phyloP scores from a whole-genome alignment of 2,113 vertebrate genomes.

The Catharus bicknelli region DNA sequence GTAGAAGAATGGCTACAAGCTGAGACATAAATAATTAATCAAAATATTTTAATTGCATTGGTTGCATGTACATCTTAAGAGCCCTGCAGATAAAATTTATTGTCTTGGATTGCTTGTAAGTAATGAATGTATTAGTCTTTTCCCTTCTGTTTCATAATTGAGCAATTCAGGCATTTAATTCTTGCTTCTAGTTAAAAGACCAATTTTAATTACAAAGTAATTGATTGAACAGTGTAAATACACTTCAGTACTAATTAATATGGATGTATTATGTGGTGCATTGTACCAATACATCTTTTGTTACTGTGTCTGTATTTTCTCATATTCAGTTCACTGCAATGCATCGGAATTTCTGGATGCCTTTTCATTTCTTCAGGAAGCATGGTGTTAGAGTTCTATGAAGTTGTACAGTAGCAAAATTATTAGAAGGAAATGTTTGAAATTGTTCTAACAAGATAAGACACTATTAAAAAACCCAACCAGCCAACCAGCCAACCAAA shows the following conservation, averaged over 20 bases:
- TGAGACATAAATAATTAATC: neutral
- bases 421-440: neutral
- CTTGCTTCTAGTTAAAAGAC: neutral
- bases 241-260: neutral
- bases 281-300: neutral
- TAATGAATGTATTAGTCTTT: neutral
- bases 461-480: neutral
- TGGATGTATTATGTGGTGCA: neutral
- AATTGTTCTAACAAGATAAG: neutral
- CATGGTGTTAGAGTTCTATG: neutral
- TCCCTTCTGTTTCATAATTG: neutral
- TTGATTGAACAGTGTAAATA: neutral
- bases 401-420: neutral
- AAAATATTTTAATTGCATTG: neutral
- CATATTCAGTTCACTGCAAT: neutral
- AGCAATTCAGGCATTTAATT: neutral
- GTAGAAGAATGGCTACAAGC: neutral
- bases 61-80: neutral
- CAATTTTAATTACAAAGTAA: slow-evolving; percentile 10
- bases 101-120: neutral
- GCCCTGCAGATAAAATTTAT: neutral
- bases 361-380: neutral
- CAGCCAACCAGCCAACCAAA: neutral
- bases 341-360: neutral
- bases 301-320: neutral